phyloP scores from a whole-genome alignment of 2,888 invertebrate genomes.

The Cepaea hortensis region DNA sequence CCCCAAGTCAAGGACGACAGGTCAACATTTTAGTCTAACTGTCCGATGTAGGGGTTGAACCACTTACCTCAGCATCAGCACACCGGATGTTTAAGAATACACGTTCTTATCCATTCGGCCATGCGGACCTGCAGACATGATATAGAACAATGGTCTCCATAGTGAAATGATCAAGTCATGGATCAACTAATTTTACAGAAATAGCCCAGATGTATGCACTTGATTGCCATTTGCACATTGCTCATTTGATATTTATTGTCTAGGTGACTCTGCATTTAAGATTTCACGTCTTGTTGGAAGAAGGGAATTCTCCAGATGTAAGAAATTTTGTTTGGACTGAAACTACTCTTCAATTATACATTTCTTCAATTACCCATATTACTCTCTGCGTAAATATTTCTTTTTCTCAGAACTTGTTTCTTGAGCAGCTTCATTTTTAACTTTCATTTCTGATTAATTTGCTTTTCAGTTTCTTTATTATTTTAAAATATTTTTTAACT shows the following conservation, averaged over 20 bases:
- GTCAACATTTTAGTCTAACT: too few relatives aligned
- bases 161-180: too few relatives aligned
- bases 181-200: neutral
- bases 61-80: too few relatives aligned
- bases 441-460: neutral
- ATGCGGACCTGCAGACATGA: too few relatives aligned
- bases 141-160: too few relatives aligned
- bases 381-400: neutral
- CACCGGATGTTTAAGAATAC: too few relatives aligned
- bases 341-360: neutral
- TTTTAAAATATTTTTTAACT: neutral
- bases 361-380: neutral
- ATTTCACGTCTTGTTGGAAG: slow-evolving; percentile 54
- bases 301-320: slow-evolving; percentile 37
- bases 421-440: neutral
- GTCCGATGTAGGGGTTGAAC: too few relatives aligned
- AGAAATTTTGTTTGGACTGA: slow-evolving; percentile 27
- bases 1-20: too few relatives aligned
- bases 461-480: neutral
- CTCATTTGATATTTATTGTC: slow-evolving; percentile 23
- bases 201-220: neutral
- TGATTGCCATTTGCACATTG: slow-evolving; percentile 2
- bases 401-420: neutral
- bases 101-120: too few relatives aligned
- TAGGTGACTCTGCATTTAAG: slow-evolving; percentile 58